phyloP scores from a whole-genome alignment of 2,888 invertebrate species.

The Hydrotaea cyrtoneurina region DNA sequence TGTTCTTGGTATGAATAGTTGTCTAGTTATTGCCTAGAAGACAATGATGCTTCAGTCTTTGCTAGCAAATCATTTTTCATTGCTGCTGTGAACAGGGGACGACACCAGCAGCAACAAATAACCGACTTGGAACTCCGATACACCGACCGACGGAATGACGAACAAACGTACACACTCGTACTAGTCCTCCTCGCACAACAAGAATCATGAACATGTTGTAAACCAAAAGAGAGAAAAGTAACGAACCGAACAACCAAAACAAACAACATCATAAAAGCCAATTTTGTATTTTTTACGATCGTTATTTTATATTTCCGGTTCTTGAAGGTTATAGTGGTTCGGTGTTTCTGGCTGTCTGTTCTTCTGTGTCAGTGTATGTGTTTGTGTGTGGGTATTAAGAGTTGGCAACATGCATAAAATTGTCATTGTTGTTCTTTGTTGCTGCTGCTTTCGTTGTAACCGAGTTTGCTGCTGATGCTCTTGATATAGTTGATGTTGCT shows the following conservation, averaged over 20 bases:
- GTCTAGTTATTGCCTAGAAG: not conserved
- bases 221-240: conserved; percentile 40
- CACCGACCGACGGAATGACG: conserved; percentile 3
- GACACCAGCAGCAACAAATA: conserved; percentile 24
- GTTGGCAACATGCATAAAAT: conserved; percentile 71
- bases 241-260: conserved; percentile 64
- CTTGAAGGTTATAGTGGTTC: conserved; percentile 70
- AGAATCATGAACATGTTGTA: conserved; percentile 22
- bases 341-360: conserved; percentile 10
- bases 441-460: conserved; percentile 34
- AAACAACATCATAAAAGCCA: conserved; percentile 70
- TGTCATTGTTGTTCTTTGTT: conserved; percentile 68
- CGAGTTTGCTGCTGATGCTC: conserved; percentile 35
- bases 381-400: conserved; percentile 61
- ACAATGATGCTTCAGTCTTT: conserved; percentile 3
- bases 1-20: conserved; percentile 12
- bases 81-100: conserved; percentile 8
- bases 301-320: conserved; percentile 73
- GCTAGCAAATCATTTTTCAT: conserved; percentile 30
- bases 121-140: not conserved
- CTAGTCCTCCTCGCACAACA: not conserved
- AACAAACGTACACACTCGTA: too few species aligned
- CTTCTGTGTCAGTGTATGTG: not conserved
- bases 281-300: conserved; percentile 71
- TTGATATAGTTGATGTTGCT: conserved; percentile 47